phyloP scores from a whole-genome alignment of 2,113 vertebrate species.

The western clawed frog (Xenopus tropicalis) region UCB_Xtro_10.0 CM004450.2:29857501-29858000 shows the following conservation, averaged over 20 bases:
- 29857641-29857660: conserved; percentile 20
- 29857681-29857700: conserved; percentile 40
- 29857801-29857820: conserved; percentile 42
- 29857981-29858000: conserved; percentile 35
- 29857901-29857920: conserved; percentile 39
- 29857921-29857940: conserved; percentile 47
- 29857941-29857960: conserved; percentile 37
- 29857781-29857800: conserved; percentile 41
- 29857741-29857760: conserved; percentile 41
- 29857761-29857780: conserved; percentile 38
- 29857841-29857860: conserved; percentile 42
- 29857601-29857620: no score
- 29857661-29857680: conserved; percentile 23
- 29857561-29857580: no score
- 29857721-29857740: conserved; percentile 43
- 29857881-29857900: conserved; percentile 44
- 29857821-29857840: conserved; percentile 44
- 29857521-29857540: no score
- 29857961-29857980: conserved; percentile 33
- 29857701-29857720: conserved; percentile 38
- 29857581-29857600: no score
- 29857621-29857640: background rate
- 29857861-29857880: conserved; percentile 42
- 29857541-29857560: no score
- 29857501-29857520: no score